Base-by-base conservation (phyloP, 2,888 invertebrate species). In the Holacanthella duospinosa region DNA sequence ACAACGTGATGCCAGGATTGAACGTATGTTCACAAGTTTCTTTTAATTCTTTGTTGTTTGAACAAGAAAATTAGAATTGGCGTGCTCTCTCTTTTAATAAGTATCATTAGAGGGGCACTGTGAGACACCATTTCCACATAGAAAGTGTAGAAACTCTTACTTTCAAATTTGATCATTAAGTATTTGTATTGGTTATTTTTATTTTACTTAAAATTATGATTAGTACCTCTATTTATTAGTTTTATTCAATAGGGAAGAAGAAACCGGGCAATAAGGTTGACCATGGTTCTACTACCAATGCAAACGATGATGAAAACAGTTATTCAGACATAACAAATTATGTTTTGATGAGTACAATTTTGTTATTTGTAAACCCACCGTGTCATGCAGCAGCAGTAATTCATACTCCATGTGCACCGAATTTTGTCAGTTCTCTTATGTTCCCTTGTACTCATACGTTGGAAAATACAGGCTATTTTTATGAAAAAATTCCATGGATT, bases 341-440 rank as follows among this genome's bases (percentile, higher is more conserved):
- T 29, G 58, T 58, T 3, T 21, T 58, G n/a, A 43, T 29, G 29
- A 24, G 36, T 16, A 43, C 28, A 4, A 2, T 58, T 12, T 16
- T 58, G 4, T 24, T 58, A 24, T 25, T 43, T 24, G 19, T 28
- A 4, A 58, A 58, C 28, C 58, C 58, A 29, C 58, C 58, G 3
- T 36, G 24, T 16, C 58, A 58, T 24, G 29, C n/a, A 6, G 24
- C 24, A 6, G 28, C 28, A 9, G 58, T 58, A n/a, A 43, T 58
- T 21, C 27, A 58, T 29, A 36, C 58, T 24, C 58, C 58, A 3
- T 58, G 58, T 24, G 58, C 58, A 9, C 58, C 58, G 4, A 25
- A 58, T 24, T 58, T 58, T 24, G 58, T 58, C 21, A 58, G 58
- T 29, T 58, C 58, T 3, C 12, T 58, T 6, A 16, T 29, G 19